A percentile compares a stretch with the other conserved stretches of the same genome.
These are phyloP conservation scores for Reinhardtius hippoglossoides DNA, from an alignment of 2,113 vertebrate species.

Conservation along the genomic window DNA sequence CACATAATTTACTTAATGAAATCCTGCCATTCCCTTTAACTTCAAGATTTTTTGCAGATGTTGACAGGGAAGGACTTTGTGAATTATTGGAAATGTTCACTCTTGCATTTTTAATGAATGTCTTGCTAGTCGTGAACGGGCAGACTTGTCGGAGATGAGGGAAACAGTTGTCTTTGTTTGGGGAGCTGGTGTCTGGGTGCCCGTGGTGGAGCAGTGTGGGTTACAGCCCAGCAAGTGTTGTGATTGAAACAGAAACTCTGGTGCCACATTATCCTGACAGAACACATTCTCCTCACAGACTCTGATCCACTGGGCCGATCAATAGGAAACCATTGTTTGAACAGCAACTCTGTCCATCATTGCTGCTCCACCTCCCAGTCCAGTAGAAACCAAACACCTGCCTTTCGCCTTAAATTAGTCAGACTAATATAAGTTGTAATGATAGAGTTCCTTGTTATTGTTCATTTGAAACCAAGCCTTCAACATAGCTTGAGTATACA, in stretches of 20 bases:
- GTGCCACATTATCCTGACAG: conserved; percentile 79
- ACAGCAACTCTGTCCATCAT: conserved; percentile 70
- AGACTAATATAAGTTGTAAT: conserved; percentile 63
- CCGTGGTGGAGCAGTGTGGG: conserved; percentile 64
- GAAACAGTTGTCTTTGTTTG: conserved; percentile 69
- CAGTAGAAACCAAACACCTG: conserved; percentile 72
- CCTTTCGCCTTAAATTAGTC: conserved; percentile 77
- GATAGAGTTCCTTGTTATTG: conserved; percentile 65
- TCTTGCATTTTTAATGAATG: conserved; percentile 82
- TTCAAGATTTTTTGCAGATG: conserved; percentile 92
- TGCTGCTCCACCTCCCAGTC: conserved; percentile 58
- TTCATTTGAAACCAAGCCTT: conserved; percentile 54
- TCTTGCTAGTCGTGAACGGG: conserved; percentile 72
- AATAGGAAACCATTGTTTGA: conserved; percentile 76
- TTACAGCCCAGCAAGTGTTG: conserved; percentile 77
- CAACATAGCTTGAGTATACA: conserved; percentile 20
- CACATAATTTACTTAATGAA: conserved; percentile 97
- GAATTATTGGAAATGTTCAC: conserved; percentile 87
- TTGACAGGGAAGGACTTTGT: conserved; percentile 91
- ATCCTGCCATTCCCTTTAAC: conserved; percentile 94
- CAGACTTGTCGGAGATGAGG: conserved; percentile 54
- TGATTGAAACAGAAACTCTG: conserved; percentile 80
- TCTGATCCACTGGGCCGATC: conserved; percentile 78
- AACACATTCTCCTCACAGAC: conserved; percentile 74
- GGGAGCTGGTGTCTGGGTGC: conserved; percentile 71